Evolutionary conservation across 2,888 invertebrate species (phyloP).

Genomic region (Geophilus truncorum): DNA sequence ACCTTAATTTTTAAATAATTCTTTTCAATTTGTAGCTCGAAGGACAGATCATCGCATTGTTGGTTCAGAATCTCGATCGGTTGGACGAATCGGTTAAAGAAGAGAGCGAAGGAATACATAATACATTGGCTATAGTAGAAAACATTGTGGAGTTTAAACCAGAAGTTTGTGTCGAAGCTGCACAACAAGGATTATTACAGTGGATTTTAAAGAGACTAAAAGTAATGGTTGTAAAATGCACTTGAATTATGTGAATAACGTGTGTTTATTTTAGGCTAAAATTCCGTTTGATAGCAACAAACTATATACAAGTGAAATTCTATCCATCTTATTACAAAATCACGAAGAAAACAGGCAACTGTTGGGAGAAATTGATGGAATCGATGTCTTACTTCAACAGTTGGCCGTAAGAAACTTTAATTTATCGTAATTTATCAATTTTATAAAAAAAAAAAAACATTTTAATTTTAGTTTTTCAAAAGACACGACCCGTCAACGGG

Average conservation of each 20-base stretch:
- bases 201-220: constrained; percentile 85
- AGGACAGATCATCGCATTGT: constrained; percentile 79
- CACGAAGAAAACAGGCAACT: constrained; percentile 72
- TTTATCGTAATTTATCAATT: not conserved
- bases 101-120: constrained; percentile 93
- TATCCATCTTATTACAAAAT: constrained; percentile 90
- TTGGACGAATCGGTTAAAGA: constrained; percentile 90
- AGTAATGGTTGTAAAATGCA: too few relatives aligned
- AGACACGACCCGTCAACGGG: constrained; percentile 83
- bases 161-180: constrained; percentile 75
- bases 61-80: constrained; percentile 88
- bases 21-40: constrained; percentile 57
- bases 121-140: constrained; percentile 86
- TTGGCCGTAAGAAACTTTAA: constrained; percentile 61
- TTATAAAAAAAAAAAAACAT: too few relatives aligned
- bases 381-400: constrained; percentile 92
- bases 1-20: not conserved
- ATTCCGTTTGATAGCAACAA: constrained; percentile 91
- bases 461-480: constrained; percentile 78
- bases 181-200: constrained; percentile 80
- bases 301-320: constrained; percentile 89
- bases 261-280: constrained; percentile 56
- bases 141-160: constrained; percentile 88
- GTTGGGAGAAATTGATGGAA: constrained; percentile 89
- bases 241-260: too few relatives aligned